A percentile compares a stretch with the other conserved stretches of the same genome.
Conservation (phyloP, 2,113 vertebrate species). For the Arvicanthis niloticus region DNA sequence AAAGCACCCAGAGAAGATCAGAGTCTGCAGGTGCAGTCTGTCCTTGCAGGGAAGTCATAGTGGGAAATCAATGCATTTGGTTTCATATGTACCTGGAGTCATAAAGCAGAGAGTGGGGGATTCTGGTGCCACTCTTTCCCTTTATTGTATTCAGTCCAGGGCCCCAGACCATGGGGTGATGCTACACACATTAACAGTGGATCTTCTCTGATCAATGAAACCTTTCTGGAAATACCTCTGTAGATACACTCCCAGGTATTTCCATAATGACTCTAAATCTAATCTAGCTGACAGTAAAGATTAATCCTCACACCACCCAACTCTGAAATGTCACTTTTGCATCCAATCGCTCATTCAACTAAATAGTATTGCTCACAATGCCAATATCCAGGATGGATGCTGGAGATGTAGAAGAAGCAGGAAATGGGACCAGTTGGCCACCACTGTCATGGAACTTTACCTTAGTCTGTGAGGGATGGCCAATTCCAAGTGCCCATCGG, state of each 20-base stretch:
- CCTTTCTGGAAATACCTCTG: neutral
- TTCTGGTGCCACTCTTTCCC: neutral
- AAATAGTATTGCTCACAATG: neutral
- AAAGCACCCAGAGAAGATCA: neutral
- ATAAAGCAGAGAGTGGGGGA: no score
- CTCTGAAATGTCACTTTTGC: neutral
- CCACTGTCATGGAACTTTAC: fast-evolving
- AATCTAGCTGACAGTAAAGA: neutral
- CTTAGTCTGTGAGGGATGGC: neutral
- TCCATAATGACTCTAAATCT: neutral
- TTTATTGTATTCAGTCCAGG: neutral
- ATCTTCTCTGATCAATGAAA: neutral
- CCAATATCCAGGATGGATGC: neutral
- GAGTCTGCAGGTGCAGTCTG: neutral
- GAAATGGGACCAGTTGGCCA: neutral
- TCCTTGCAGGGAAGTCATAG: neutral
- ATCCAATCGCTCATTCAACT: neutral
- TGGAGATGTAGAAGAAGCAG: fast-evolving
- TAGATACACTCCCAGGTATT: neutral
- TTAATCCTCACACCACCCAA: neutral
- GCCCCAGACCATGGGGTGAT: neutral
- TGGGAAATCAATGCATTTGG: neutral
- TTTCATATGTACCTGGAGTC: neutral
- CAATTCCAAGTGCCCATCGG: no score
- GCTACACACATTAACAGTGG: neutral